These are phyloP conservation scores for Anoncus sp. DNA, from an alignment of 2,888 invertebrate genomes.

Conservation along the genomic window DNA sequence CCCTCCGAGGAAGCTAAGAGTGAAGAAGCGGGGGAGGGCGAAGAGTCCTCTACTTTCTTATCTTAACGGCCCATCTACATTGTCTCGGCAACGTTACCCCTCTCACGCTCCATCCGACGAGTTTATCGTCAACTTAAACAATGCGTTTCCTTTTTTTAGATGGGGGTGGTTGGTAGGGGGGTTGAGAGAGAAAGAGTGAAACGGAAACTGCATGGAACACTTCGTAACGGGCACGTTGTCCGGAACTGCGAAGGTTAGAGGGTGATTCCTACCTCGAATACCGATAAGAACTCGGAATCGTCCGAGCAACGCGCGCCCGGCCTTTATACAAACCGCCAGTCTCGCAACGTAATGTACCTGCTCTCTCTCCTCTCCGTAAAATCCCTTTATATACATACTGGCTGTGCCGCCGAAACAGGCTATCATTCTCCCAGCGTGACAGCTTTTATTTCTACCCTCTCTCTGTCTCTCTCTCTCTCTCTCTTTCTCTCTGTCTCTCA, in stretches of 20 bases:
- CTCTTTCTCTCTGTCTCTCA: background rate
- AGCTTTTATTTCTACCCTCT: conserved; percentile 34
- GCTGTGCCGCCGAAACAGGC: conserved; percentile 21
- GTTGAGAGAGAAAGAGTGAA: conserved; percentile 14
- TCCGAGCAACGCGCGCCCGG: conserved; percentile 49
- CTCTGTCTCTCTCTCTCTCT: conserved; percentile 6
- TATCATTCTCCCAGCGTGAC: conserved; percentile 57
- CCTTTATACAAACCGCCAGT: conserved; percentile 49
- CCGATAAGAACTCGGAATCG: conserved; percentile 65
- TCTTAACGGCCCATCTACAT: conserved; percentile 81
- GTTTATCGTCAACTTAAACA: conserved; percentile 76
- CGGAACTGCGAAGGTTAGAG: conserved; percentile 63
- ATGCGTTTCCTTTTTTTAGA: conserved; percentile 71
- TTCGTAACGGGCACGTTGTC: conserved; percentile 60
- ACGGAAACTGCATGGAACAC: conserved; percentile 52
- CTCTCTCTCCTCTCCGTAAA: conserved; percentile 23
- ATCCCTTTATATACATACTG: conserved; percentile 16
- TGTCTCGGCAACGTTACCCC: conserved; percentile 75
- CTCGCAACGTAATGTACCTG: conserved; percentile 57
- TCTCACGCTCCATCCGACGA: conserved; percentile 63
- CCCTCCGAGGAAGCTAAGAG: conserved; percentile 37
- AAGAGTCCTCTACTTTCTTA: conserved; percentile 74
- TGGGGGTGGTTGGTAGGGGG: no score
- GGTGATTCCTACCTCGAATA: conserved; percentile 63
- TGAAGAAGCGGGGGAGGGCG: background rate